Evolutionary conservation across 2,797 vertebrate species (phyloP), one percentile per base, ranked within the genome.

Genomic region (Diceros bicornis): DNA sequence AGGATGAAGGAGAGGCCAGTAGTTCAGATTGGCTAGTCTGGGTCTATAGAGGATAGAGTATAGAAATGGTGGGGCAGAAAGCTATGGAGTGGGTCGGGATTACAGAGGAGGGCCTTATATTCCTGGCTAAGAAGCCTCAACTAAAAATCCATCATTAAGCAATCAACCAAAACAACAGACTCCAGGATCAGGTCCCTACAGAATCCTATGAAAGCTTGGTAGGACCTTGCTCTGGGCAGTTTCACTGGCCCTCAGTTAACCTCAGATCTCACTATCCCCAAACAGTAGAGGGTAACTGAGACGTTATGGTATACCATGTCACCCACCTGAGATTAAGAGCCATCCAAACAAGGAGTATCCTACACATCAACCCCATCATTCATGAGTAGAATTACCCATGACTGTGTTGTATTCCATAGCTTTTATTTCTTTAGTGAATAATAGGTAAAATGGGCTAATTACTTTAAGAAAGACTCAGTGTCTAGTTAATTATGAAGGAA

Each of bases 401-500:
- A 62, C 29, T 12, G 6, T 20, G 20, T 62, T 47, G 55, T 10
- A 44, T 9, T 66, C 29, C 7, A 16, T 0, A 69, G 61, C 18
- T 90, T 89, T 83, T 34, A 85, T 64, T 78, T 90, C 71, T 88
- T 85, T 82, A 86, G 55, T 11, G 41, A 86, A 52, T 74, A 62
- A 66, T 9, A 17, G 71, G 17, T 47, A 34, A 44, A 85, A 86
- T 16, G 75, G 57, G 59, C 71, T 78, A 75, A 71, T 78, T 52
- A 84, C 13, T 87, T 89, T 37, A 84, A 88, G 66, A 59, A 66
- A 59, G 9, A 68, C 59, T 69, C n/a, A 25, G 47, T 29, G 7
- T 91, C 62, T n/a, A 64, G 11, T 55, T 84, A 94, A 61, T 47
- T 89, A 86, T 68, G 50, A 92, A 92, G 86, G 66, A 95, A 74